Conservation (phyloP, 2,888 invertebrate species). For the Apoderus coryli region DNA sequence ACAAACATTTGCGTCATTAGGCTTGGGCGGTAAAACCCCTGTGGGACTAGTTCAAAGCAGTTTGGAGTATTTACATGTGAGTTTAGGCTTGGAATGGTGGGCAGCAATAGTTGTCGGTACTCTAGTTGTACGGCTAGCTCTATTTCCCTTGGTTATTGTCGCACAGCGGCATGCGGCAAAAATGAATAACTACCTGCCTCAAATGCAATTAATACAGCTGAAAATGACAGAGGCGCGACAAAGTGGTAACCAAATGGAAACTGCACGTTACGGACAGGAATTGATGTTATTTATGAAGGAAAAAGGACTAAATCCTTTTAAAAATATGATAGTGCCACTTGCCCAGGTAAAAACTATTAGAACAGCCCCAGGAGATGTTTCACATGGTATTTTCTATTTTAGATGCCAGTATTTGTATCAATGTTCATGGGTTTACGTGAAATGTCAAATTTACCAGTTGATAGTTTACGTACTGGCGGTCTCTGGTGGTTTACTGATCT, state of each 20-base stretch:
- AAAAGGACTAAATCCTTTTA: constrained; percentile 65
- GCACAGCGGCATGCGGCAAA: constrained; percentile 67
- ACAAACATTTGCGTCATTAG: constrained; percentile 63
- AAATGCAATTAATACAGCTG: constrained; percentile 63
- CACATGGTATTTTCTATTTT: constrained; percentile 18
- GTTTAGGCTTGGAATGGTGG: constrained; percentile 87
- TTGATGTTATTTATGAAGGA: constrained; percentile 70
- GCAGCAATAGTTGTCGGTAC: constrained; percentile 71
- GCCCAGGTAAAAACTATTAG: constrained; percentile 44
- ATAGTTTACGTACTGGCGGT: constrained; percentile 80
- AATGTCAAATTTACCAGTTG: constrained; percentile 86
- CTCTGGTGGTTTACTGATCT: constrained; percentile 87
- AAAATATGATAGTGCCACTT: constrained; percentile 60
- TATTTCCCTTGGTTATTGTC: constrained; percentile 78
- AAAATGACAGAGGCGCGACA: constrained; percentile 79
- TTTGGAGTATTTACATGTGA: constrained; percentile 73
- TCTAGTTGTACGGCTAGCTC: constrained; percentile 49
- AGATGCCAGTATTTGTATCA: constrained; percentile 79
- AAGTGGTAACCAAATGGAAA: constrained; percentile 62
- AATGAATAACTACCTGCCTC: constrained; percentile 77
- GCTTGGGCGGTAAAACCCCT: constrained; percentile 72
- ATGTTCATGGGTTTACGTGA: constrained; percentile 76
- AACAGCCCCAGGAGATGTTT: constrained; percentile 1
- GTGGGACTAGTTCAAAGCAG: constrained; percentile 66
- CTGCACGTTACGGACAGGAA: constrained; percentile 61